Evolutionary conservation across 2,888 invertebrate species (phyloP), one percentile per base, ranked within the genome.

Genomic region (Syrphus vitripennis): DNA sequence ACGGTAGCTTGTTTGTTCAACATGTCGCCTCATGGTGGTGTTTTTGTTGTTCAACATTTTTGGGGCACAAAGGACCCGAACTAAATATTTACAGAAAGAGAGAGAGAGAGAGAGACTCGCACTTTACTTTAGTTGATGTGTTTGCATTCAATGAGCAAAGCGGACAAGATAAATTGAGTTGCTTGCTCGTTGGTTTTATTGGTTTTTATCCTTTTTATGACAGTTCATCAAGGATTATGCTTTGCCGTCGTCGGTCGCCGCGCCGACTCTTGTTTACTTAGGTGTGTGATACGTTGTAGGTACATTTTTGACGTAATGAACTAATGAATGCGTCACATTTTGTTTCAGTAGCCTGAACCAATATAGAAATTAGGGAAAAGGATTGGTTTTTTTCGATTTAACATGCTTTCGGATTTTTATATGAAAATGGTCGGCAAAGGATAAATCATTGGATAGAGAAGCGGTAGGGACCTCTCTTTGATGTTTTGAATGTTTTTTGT

Each of bases 1-100:
- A 50, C 86, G 69, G 86, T 86, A 86, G 86, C 86, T 70, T 86
- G 82, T 86, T 86, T 86, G 81, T 77, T 86, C 53, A 86, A 82
- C 86, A 86, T 86, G 86, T 86, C 86, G 84, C 72, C 50, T 45
- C 21, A 45, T 42, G 71, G 71, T 69, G 45, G 53, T 71, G 69
- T 63, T 42, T 76, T 34, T 78, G 55, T 42, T 34, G 34, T 67
- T 67, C 55, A 45, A 63, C 63, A 75, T 48, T 57, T 65, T 79
- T 50, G 40, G 72, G 63, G 63, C 48, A 55, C 53, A 26, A 55
- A 61, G 50, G 26, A 61, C 61, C 61, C 29, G 9, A 19, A 37
- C 50, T 67, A 57, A 65, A 34, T n/a, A 50, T 50, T 31, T 34
- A 4, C n/a, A 9, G 9, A 19, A 45, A 6, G 12, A 1, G 12